These are phyloP conservation scores for Caenorhabditis auriculariae DNA, from an alignment of 2,888 invertebrate genomes.

Conservation along the genomic window DNA sequence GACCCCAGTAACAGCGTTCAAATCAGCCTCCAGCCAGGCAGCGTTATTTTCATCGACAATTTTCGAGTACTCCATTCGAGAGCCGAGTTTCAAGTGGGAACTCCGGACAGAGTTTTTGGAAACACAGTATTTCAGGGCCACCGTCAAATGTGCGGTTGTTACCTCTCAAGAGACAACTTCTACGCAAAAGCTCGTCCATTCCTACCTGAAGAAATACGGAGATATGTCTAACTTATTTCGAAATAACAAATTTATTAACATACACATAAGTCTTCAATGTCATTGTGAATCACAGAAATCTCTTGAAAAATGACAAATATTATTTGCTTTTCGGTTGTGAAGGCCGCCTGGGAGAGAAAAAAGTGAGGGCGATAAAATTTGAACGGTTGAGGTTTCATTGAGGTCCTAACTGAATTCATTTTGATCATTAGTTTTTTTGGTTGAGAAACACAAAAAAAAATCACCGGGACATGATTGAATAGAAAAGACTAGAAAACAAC, in stretches of 20 bases:
- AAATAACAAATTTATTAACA: neutral
- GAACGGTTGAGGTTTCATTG: too few relatives aligned
- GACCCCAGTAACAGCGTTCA: constrained; percentile 26
- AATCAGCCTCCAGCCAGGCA: constrained; percentile 70
- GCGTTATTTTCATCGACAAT: constrained; percentile 77
- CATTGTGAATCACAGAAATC: too few relatives aligned
- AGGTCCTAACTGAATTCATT: too few relatives aligned
- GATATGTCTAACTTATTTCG: neutral
- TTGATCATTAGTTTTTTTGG: too few relatives aligned
- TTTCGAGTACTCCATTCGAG: constrained; percentile 79
- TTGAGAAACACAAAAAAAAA: too few relatives aligned
- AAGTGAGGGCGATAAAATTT: too few relatives aligned
- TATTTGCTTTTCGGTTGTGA: too few relatives aligned
- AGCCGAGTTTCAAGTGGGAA: constrained; percentile 69
- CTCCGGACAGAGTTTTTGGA: neutral
- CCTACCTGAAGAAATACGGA: constrained; percentile 11
- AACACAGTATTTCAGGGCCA: constrained; percentile 66
- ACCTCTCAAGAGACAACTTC: constrained; percentile 73
- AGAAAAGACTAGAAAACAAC: too few relatives aligned
- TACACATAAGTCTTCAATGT: too few relatives aligned
- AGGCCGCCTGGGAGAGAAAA: too few relatives aligned
- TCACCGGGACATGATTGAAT: too few relatives aligned
- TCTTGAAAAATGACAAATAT: too few relatives aligned
- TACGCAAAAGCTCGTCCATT: constrained; percentile 40
- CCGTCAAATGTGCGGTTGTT: constrained; percentile 75